phyloP scores from a whole-genome alignment of 2,888 invertebrate genomes.

The Melinaea menophilus region DNA sequence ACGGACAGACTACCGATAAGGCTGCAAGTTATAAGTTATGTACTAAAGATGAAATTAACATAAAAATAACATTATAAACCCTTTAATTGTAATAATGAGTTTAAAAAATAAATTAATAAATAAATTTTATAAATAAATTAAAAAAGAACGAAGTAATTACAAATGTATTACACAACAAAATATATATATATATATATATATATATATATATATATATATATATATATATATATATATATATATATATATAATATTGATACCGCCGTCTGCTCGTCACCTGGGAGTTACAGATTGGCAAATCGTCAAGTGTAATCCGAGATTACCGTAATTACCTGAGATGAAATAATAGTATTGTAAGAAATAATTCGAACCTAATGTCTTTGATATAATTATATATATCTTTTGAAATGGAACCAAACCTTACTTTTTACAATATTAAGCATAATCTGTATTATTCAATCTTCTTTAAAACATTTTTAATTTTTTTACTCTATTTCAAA shows the following conservation, averaged over 20 bases:
- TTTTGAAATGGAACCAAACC: background rate
- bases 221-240: background rate
- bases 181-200: too few relatives aligned
- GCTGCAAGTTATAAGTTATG: slow-evolving; percentile 23
- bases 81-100: too few relatives aligned
- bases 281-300: slow-evolving; percentile 34
- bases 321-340: slow-evolving; percentile 49
- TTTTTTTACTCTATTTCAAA: too few relatives aligned
- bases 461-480: too few relatives aligned
- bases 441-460: too few relatives aligned
- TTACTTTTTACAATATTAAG: background rate
- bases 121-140: too few relatives aligned
- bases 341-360: slow-evolving; percentile 49
- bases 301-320: slow-evolving; percentile 38
- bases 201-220: background rate
- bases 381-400: slow-evolving; percentile 15
- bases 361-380: slow-evolving; percentile 29
- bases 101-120: too few relatives aligned
- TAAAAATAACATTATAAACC: too few relatives aligned
- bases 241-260: too few relatives aligned
- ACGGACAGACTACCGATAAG: slow-evolving; percentile 42
- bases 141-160: too few relatives aligned
- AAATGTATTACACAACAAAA: too few relatives aligned
- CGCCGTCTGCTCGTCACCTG: slow-evolving; percentile 24
- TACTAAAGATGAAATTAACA: too few relatives aligned